Evolutionary conservation across 2,797 vertebrate genomes (phyloP), one percentile per base, ranked within the genome.

Genomic region (Alosa sapidissima): DNA sequence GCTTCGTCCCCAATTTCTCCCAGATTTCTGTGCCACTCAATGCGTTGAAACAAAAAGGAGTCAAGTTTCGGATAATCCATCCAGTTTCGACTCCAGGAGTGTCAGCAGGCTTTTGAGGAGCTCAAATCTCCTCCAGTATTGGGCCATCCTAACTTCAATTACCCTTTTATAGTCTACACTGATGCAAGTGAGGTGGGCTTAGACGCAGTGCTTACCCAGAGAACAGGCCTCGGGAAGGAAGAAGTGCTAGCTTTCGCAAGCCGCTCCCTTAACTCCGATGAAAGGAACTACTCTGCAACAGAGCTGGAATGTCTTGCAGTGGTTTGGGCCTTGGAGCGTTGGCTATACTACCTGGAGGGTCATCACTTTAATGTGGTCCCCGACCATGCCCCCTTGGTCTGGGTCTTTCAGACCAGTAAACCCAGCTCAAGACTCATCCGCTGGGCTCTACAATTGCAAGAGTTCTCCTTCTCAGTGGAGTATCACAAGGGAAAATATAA

Each of bases 371-470:
- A 84, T 9, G 84, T 87, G 14, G 81, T 86, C 10, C 87, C 72
- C 0, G 36, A 89, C 41, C 82, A 85, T 48, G 81, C 85, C 52
- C 48, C 83, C 19, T 81, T 87, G 7, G 33, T 81, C 5, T 89
- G 85, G 85, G 85, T 87, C 41, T 82, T 87, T 0, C 81, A 81
- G 0, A 82, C 86, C 7, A 84, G 72, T 8, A 88, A 88, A 58
- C 72, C 41, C 0, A 85, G 48, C 0, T 49, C 45, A 8, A 2
- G 49, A 0, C 21, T 86, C 9, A 84, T 85, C 0, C 62, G 81
- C 48, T 85, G 87, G 85, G 49, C 81, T 10, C 68, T 85, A 1
- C 36, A n/a, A 0, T 51, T 87, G 8, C 82, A 89, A 33, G 7
- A 14, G 0, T 89, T 89, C 5, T 10, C 49, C 1, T 86, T 87